Base-by-base conservation (phyloP, 37 sponge, comb jelly and placozoan species). In the Aplysina aerophoba region DNA sequence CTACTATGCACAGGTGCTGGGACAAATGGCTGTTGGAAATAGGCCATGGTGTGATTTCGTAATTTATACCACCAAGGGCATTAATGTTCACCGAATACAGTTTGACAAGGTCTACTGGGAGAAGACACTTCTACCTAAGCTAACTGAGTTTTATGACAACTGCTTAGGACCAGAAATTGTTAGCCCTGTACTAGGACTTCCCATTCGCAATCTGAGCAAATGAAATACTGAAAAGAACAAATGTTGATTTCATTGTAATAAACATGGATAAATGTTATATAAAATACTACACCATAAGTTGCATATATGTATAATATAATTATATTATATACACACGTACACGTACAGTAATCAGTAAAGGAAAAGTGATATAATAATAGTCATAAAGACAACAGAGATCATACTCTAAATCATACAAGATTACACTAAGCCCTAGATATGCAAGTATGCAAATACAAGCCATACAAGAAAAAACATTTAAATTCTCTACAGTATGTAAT, bases 21-120 rank as follows among this genome's bases (percentile, higher is more conserved):
- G 90, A 30, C 87, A 86, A 82, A 73, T 90, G 79, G 87, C 61
- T 19, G 19, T 58, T 58, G 19, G 59, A 15, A 58, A 58, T 58
- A 58, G 59, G 72, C n/a, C n/a, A n/a, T n/a, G n/a, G n/a, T n/a
- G n/a, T n/a, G n/a, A n/a, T n/a, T n/a, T n/a, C n/a, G n/a, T 68
- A 21, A 24, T 68, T 24, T 68, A 68, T 24, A 68, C 72, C 25
- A 28, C 31, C 14, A 68, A 22, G 72, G 72, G 31, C 20, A 68
- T 68, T 68, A 16, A 68, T 68, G 72, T 68, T 15, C 72, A 68
- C n/a, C 25, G 72, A 24, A 68, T 68, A 28, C 15, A 38, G 4
- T 73, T 73, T 73, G 39, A 73, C 39, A 36, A 73, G 14, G 74
- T 2, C 38, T 73, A 73, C 36, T 73, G 74, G 37, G 39, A 73